Conservation (phyloP, 35 echinoderm and acorn worm genomes). For the Stichopus chloronotus region DNA sequence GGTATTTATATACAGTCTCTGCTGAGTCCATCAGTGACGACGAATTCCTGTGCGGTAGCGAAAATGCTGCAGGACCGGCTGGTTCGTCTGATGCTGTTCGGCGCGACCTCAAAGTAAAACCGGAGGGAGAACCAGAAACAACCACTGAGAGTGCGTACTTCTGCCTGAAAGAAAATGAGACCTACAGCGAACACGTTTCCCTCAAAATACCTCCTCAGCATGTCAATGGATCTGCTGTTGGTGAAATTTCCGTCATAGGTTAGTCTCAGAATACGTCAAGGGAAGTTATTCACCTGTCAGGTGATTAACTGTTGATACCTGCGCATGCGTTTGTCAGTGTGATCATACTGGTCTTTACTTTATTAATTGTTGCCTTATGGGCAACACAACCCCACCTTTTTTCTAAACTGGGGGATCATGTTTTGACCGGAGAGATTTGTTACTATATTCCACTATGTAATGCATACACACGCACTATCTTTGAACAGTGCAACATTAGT, state of each 20-base stretch:
- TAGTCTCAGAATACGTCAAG: background rate
- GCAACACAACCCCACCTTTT: too few species aligned
- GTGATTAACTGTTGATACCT: too few species aligned
- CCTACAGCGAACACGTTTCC: background rate
- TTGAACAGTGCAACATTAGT: too few species aligned
- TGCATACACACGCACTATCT: too few species aligned
- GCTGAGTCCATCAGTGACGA: slow-evolving; percentile 32
- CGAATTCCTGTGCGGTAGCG: slow-evolving; percentile 25
- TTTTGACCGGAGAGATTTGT: too few species aligned
- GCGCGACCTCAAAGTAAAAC: background rate
- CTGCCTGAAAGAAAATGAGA: slow-evolving; percentile 27
- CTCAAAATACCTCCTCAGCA: background rate
- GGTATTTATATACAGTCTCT: background rate
- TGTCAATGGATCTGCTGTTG: slow-evolving; percentile 6
- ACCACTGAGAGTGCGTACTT: slow-evolving; percentile 38
- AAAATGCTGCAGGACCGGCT: background rate
- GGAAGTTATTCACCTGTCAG: too few species aligned
- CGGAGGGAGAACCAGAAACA: slow-evolving; percentile 42
- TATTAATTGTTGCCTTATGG: too few species aligned
- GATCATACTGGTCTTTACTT: too few species aligned
- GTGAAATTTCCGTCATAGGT: slow-evolving; percentile 49
- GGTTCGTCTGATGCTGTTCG: slow-evolving; percentile 10
- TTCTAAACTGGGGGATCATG: too few species aligned
- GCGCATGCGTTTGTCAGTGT: too few species aligned
- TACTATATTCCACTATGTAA: too few species aligned